A percentile compares a stretch with the other conserved stretches of the same genome.
These are phyloP conservation scores for Saturnia pavonia DNA, from an alignment of 2,888 invertebrate genomes.

Conservation along the genomic window DNA sequence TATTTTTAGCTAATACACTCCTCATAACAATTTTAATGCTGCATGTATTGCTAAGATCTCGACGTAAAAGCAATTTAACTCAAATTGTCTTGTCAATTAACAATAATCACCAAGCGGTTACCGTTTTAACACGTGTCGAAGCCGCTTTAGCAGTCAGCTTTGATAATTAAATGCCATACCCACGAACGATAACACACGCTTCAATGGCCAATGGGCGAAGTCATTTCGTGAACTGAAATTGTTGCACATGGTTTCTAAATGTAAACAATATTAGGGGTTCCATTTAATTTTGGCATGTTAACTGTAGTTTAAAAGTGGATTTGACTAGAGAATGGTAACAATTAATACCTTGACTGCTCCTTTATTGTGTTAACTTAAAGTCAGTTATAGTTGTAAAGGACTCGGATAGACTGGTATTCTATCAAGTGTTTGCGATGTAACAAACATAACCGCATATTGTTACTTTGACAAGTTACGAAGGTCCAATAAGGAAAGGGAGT, in stretches of 20 bases:
- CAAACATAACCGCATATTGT: too few relatives aligned
- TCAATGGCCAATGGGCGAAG: constrained; percentile 12
- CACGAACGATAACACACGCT: constrained; percentile 10
- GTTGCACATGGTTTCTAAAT: not conserved
- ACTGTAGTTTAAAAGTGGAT: not conserved
- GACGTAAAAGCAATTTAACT: constrained; percentile 16
- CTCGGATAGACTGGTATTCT: not conserved
- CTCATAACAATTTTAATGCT: not conserved
- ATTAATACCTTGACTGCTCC: not conserved
- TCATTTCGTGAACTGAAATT: constrained; percentile 7
- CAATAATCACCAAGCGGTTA: constrained; percentile 27
- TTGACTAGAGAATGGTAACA: not conserved
- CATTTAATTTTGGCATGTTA: not conserved
- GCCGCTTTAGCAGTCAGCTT: constrained; percentile 4
- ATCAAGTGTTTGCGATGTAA: not conserved
- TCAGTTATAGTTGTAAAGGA: not conserved
- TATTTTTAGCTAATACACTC: not conserved
- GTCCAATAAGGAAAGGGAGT: not conserved
- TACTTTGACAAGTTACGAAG: not conserved
- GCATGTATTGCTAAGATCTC: not conserved
- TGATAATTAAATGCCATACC: constrained; percentile 14
- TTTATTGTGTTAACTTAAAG: not conserved
- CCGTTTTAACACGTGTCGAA: constrained; percentile 19
- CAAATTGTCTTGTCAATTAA: constrained; percentile 31
- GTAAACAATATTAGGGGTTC: not conserved